Base-by-base conservation (phyloP, 2,888 invertebrate genomes). In the Scaeva pyrastri region DNA sequence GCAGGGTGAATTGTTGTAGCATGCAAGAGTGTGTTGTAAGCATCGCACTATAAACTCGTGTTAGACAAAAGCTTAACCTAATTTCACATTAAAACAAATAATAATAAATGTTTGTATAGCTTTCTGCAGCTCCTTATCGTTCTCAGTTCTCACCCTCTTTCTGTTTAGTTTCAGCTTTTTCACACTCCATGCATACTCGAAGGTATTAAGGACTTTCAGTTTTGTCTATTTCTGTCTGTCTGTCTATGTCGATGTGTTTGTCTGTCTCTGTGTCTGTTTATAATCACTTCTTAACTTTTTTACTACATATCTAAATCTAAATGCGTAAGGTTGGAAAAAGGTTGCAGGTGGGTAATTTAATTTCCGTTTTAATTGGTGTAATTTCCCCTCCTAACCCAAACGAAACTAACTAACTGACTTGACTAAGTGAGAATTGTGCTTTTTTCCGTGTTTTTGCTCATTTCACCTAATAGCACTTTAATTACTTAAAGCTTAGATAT, bases 271-370 rank as follows among this genome's bases (percentile, higher is more conserved):
- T 52, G 68, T 62, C 56, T 74, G 77, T 60, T 43, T 62, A 71
- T 82, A 86, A 86, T 86, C 86, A 71, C 82, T 70, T 82, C 43
- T 77, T 43, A 82, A 82, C 82, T 74, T 70, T 43, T 64, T 31
- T 31, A 2, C 11, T 83, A 26, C 10, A 52, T 58, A 52, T 74
- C 66, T 48, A 41, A 60, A 60, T 41, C 66, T 66, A 66, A 60
- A 48, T 78, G 86, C 74, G 73, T 86, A 82, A 74, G 45, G 36
- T 62, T 74, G 74, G 23, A 78, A 71, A 62, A 76, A 71, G 73
- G 77, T 82, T 86, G 82, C 86, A 86, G 86, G 82, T 86, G 86
- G 82, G 71, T 86, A 82, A 86, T 86, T 82, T 86, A 82, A 86
- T 86, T 86, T 82, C 82, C 86, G 73, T 82, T 77, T 68, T 82